Evolutionary conservation across 2,113 vertebrate species (phyloP).

Genomic region (Dunckerocampus dactyliophorus): DNA sequence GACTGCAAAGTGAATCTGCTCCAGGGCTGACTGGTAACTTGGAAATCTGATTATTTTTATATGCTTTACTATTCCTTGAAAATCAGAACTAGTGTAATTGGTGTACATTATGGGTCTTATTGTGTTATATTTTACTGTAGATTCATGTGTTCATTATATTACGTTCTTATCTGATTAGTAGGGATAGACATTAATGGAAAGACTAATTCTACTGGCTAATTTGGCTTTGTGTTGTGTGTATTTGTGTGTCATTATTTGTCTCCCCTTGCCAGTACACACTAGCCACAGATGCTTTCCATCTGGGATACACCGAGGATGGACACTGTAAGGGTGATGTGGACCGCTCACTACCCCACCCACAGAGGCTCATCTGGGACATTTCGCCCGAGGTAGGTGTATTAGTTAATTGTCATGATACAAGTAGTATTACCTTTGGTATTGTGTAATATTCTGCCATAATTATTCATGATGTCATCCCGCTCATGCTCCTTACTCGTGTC

Average conservation of each 20-base stretch:
- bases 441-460: not conserved
- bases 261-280: conserved; percentile 75
- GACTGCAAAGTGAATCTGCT: too few relatives aligned
- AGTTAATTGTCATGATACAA: not conserved
- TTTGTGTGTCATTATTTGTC: not conserved
- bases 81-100: too few relatives aligned
- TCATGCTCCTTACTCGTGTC: not conserved
- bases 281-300: conserved; percentile 81
- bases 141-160: too few relatives aligned
- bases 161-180: too few relatives aligned
- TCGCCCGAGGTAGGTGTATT: conserved; percentile 69
- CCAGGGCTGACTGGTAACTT: too few relatives aligned
- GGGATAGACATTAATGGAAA: too few relatives aligned
- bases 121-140: too few relatives aligned
- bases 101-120: too few relatives aligned
- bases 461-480: not conserved
- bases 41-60: too few relatives aligned
- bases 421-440: not conserved
- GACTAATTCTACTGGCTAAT: too few relatives aligned
- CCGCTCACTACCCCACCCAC: conserved; percentile 73
- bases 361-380: conserved; percentile 86
- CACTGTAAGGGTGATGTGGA: conserved; percentile 85
- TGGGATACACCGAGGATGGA: conserved; percentile 85
- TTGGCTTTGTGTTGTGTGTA: too few relatives aligned
- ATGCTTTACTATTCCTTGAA: too few relatives aligned